Base-by-base conservation (phyloP, 2,888 invertebrate genomes). In the Aphidoletes aphidimyza region DNA sequence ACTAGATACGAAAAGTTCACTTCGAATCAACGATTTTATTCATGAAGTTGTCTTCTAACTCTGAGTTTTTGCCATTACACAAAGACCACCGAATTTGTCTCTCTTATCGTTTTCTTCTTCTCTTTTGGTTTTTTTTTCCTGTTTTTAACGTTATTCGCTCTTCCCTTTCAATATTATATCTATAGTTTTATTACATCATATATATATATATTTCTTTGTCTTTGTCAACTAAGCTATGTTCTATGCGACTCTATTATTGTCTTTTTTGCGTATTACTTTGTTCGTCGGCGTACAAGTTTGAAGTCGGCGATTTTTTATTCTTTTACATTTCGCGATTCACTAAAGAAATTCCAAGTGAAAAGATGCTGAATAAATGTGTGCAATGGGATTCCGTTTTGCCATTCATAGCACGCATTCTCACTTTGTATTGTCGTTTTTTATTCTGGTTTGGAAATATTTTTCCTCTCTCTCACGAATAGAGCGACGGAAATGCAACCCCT, bases 211-310 rank as follows among this genome's bases (percentile, higher is more conserved):
- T n/a, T n/a, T n/a, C n/a, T n/a, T n/a, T n/a, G n/a, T n/a, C n/a
- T n/a, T n/a, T n/a, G n/a, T n/a, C n/a, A n/a, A n/a, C n/a, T n/a
- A n/a, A n/a, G n/a, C n/a, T n/a, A n/a, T 69, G 3, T 14, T 30
- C 34, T 11, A 14, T 30, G n/a, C n/a, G n/a, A n/a, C 5, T 30
- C 6, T 69, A 14, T 69, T 69, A 69, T 69, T 69, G 69, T 69
- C 69, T 34, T n/a, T n/a, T n/a, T n/a, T 69, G 69, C 69, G 69
- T 69, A 69, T 69, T 69, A n/a, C n/a, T n/a, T n/a, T n/a, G 5
- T 69, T 69, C 34, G 69, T 69, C n/a, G 30, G 5, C 30, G 14
- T 30, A 69, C 26, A 69, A 14, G 5, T 54, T 54, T 54, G 22
- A 47, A 47, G 6, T 47, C 11, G 5, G 5, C 11, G 8, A 11